Evolutionary conservation across 2,797 vertebrate genomes (phyloP).

Genomic region (Bryconaethiops microstoma): DNA sequence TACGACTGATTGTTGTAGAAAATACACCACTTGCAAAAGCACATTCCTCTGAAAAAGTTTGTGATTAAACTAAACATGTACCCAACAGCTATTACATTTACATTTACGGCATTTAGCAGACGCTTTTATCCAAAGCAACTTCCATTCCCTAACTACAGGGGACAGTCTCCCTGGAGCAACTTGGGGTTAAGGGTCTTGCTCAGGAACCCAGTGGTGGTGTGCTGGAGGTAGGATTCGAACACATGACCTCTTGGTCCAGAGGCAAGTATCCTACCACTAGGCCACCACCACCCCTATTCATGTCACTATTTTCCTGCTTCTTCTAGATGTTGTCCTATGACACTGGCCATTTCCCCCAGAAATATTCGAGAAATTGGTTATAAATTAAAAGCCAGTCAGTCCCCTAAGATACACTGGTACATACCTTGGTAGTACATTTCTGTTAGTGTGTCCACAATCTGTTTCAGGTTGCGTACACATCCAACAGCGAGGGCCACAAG

Average conservation of each 20-base stretch:
- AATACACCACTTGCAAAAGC: not conserved
- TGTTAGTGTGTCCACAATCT: conserved; percentile 94
- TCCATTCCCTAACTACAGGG: too few relatives aligned
- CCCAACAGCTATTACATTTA: too few relatives aligned
- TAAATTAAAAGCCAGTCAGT: not conserved
- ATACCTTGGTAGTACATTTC: conserved; percentile 98
- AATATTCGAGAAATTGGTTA: not conserved
- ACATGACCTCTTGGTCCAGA: too few relatives aligned
- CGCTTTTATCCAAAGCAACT: too few relatives aligned
- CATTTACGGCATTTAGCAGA: too few relatives aligned
- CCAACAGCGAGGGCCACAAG: conserved; percentile 94
- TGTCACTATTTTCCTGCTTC: not conserved
- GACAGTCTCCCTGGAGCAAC: too few relatives aligned
- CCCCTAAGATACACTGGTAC: not conserved
- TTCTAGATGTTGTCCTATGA: not conserved
- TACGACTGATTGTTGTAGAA: too few relatives aligned
- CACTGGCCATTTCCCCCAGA: not conserved
- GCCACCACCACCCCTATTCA: too few relatives aligned
- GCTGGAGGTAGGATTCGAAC: too few relatives aligned
- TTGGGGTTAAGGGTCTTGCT: too few relatives aligned
- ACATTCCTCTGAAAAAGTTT: not conserved
- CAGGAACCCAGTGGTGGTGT: too few relatives aligned
- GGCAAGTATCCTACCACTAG: too few relatives aligned
- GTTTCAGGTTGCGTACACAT: conserved; percentile 95
- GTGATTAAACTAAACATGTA: not conserved